Evolutionary conservation across 2,888 invertebrate genomes (phyloP), one percentile per base, ranked within the genome.

Genomic region (Neocrepidodera transversa): DNA sequence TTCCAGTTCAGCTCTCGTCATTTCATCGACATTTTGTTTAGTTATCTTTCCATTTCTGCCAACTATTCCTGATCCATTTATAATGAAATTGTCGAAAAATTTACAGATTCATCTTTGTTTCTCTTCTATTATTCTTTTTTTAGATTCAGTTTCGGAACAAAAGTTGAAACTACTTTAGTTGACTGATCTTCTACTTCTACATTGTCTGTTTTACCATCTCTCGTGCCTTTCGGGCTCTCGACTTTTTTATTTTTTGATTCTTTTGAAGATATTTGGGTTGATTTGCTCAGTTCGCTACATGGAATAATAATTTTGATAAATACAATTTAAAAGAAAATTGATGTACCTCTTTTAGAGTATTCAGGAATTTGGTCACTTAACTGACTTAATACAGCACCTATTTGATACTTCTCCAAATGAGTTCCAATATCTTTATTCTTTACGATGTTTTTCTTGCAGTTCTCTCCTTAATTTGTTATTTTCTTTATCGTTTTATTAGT

Each of bases 341-440:
- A 14, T 20, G 16, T 10, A 47, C 87, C 91, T 81, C 90, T 90
- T 69, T 91, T 82, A 0, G 97, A 96, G 71, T 94, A 88, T 68
- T 96, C 95, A 0, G 97, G 97, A 72, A 97, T 88, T 74, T 96
- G 93, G 72, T 91, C 91, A 64, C 90, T 87, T 70, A 97, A 89
- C 67, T 91, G 90, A 74, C 97, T 95, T 73, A 90, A 89, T 73
- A 96, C 89, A 11, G 86, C 85, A 0, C 86, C 86, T 10, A 88
- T 89, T 74, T 92, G 89, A 56, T 90, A 87, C 18, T 83, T 83
- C 63, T 86, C 84, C 8, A 95, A 84, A 69, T 87, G 83, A 17
- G 89, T 83, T 65, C 86, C 84, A 7, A 85, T 82, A 0, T 82
- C 81, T 0, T 84, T 78, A 95, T 62, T 90, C 86, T 48, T 83